phyloP scores from a whole-genome alignment of 1,140 invertebrate genomes.

The Laupala kohalensis region DNA sequence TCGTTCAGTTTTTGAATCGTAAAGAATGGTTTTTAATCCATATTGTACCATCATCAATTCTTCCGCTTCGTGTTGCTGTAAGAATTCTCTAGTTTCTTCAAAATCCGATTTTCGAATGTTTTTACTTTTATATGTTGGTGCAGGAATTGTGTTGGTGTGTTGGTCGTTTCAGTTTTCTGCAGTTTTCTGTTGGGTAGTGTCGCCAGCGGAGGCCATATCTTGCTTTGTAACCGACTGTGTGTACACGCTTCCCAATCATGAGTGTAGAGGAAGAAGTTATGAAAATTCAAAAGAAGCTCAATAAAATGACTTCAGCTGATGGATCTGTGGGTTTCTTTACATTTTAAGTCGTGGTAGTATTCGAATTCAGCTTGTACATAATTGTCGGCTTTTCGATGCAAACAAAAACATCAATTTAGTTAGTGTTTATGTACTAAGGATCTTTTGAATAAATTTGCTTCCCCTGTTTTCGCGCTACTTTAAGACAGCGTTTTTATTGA shows the following conservation, averaged over 20 bases:
- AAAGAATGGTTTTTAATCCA: too few species aligned
- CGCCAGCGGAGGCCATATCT: not conserved
- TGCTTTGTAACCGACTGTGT: not conserved
- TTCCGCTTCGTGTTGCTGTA: too few species aligned
- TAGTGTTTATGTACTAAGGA: not conserved
- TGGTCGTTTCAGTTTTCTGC: not conserved
- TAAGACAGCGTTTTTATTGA: too few species aligned
- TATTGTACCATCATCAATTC: too few species aligned
- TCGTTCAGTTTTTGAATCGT: too few species aligned
- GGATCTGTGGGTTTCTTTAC: conserved; percentile 54
- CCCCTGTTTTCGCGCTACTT: too few species aligned
- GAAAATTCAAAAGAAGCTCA: conserved; percentile 86
- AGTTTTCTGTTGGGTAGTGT: not conserved
- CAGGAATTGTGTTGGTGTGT: not conserved
- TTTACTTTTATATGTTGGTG: too few species aligned
- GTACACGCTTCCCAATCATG: conserved; percentile 35
- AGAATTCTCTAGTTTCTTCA: too few species aligned
- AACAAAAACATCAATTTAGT: not conserved
- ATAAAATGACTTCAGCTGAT: conserved; percentile 80
- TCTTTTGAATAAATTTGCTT: not conserved
- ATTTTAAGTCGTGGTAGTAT: too few species aligned
- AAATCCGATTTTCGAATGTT: too few species aligned
- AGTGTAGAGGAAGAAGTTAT: conserved; percentile 86
- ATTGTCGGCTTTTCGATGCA: not conserved
- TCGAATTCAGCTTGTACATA: too few species aligned